Evolutionary conservation across 2,113 vertebrate genomes (phyloP), one percentile per base, ranked within the genome.

Genomic region (Geococcyx californianus): DNA sequence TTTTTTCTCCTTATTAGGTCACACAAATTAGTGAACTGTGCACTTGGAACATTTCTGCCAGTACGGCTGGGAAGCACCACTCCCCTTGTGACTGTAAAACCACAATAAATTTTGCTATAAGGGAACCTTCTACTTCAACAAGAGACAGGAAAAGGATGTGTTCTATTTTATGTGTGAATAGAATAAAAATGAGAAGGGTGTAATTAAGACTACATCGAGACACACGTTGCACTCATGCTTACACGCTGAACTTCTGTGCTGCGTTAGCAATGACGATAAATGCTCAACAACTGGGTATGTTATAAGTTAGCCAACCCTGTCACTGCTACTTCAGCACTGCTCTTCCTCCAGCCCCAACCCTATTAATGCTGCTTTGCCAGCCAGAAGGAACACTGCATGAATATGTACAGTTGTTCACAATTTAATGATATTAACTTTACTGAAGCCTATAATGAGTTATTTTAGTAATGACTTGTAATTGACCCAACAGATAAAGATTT

Each of bases 1-100:
- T 95, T 95, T 97, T 97, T 97, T 89, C 92, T 97, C 90, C 91
- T 95, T 97, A 63, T 96, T 95, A 97, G 94, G 94, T 97, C 96
- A 97, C 94, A 97, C 94, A 84, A 95, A 96, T 66, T 59, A 96
- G 79, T 74, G 92, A 97, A 84, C 89, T 94, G 87, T 83, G 89
- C 89, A 87, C 92, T 94, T 94, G 86, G 95, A 97, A 94, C 70
- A 67, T 80, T 96, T 92, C 94, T 96, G 94, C 94, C 88, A 94
- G 94, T 55, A 45, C 75, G 69, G 83, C 94, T 60, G 77, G 92
- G 96, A 88, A 97, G 83, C 81, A 77, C 62, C 94, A 56, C 74
- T 97, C 95, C 96, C 93, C 51, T 58, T 49, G 69, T 19, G 62
- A 85, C 67, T 89, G 29, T 93, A 95, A 97, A 97, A 90, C 87